Evolutionary conservation across 2,797 vertebrate genomes (phyloP), one percentile per base, ranked within the genome.

Genomic region (Craterocephalus amniculus): DNA sequence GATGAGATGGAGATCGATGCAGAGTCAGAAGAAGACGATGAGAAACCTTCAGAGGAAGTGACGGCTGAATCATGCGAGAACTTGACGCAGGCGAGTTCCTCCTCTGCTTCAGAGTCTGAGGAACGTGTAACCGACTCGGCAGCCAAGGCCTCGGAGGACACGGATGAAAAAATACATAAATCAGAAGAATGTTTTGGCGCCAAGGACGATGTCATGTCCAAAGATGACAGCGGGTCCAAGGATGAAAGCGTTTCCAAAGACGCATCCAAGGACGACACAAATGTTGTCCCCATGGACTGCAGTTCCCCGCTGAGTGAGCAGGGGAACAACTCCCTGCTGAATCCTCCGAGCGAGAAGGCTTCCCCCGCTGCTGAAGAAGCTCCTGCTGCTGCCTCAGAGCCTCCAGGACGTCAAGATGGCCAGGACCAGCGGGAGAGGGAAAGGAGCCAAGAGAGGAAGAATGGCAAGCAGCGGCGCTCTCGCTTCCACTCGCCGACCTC

Each of bases 401-500:
- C 83, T 52, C 83, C 75, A 58, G 35, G 48, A 1, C 16, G 79
- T 20, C 83, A 84, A 76, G 82, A 88, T 13, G 78, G 85, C 72
- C 78, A 81, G 75, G 92, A 92, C 57, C 67, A 80, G 0, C 57
- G 1, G 31, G 83, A 85, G n/a, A 74, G 79, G 36, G 90, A 91
- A 3, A 48, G 34, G 9, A 91, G 81, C 57, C 93, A 89, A 66
- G 95, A 95, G 58, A 94, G 93, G 87, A 97, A 94, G 70, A 95
- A 94, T 14, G 76, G 93, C 60, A 92, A 94, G 66, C 94, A 93
- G 59, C 94, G 97, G 54, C 95, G 91, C 67, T 99, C 98, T 68
- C 95, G 98, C 62, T 99, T 99, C 90, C 98, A 99, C 82, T 98
- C 98, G 2, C 93, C 97, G 3, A 95, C 96, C 1, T 96, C 95